Evolutionary conservation across 2,888 invertebrate species (phyloP), one percentile per base, ranked within the genome.

Genomic region (Cyrtodaria siliqua): DNA sequence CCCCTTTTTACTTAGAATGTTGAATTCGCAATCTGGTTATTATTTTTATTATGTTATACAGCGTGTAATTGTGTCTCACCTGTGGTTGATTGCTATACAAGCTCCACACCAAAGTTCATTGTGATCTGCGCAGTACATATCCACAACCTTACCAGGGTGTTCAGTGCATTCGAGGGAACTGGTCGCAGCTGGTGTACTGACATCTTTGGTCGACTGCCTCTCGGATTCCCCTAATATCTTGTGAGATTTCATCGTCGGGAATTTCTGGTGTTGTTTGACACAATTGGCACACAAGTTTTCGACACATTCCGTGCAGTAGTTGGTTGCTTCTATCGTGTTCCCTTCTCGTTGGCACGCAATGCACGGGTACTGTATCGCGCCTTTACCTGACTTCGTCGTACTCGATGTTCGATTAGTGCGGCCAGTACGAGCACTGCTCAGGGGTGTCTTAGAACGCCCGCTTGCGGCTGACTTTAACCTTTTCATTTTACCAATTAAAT

Each of bases 111-210:
- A 73, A 16, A 79, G 52, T 27, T 74, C 70, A 26, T 79, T 63
- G 57, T 79, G 79, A 20, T 73, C 62, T 2, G 67, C 79, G 52
- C 79, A 79, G 33, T 70, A 79, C 79, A 79, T 79, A 47, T 79
- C 79, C 27, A 67, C 74, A 26, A 20, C n/a, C 38, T 70, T 69
- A 1, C 70, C 74, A 0, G 69, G 66, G 44, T 79, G 79, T n/a
- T 49, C 56, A 16, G 70, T 50, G 24, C 79, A 79, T 50, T 73
- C 79, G 4, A 79, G 53, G 6, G 70, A 66, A 26, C 64, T 60
- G n/a, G n/a, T n/a, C 4, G 47, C 20, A 6, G 38, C 20, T n/a
- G 27, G 64, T 27, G 18, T 33, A 9, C 44, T 44, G 18, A 29
- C 49, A 2, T 14, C n/a, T 14, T 47, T 49, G 23, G 38, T 53